A percentile compares a stretch with the other conserved stretches of the same genome.
These are phyloP conservation scores for Passer montanus DNA, from an alignment of 2,113 vertebrate species.

Conservation along the genomic window DNA sequence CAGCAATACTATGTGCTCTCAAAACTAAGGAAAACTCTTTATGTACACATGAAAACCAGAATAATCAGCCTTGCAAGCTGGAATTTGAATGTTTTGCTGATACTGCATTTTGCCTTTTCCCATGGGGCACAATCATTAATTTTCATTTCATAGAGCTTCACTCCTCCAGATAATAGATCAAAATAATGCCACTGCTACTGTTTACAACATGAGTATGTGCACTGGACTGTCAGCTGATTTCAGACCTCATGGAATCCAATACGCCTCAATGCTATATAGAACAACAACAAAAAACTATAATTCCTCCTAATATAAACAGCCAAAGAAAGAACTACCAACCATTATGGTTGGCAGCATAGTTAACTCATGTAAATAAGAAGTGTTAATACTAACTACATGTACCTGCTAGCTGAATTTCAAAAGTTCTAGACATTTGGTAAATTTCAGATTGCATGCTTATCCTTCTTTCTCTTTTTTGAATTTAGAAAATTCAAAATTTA, in stretches of 20 bases:
- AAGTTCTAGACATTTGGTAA: neutral
- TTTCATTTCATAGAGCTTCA: neutral
- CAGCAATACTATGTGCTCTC: neutral
- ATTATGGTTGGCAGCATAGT: neutral
- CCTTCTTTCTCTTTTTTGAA: neutral
- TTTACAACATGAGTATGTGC: neutral
- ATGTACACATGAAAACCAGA: neutral
- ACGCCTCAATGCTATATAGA: slow-evolving; percentile 26
- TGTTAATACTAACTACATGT: neutral
- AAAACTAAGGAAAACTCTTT: neutral
- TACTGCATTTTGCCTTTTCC: neutral
- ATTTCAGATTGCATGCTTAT: neutral
- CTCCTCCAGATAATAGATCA: neutral
- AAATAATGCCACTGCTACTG: neutral
- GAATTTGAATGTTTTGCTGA: neutral
- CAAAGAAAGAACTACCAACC: slow-evolving; percentile 51
- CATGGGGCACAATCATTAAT: neutral
- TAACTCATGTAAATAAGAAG: neutral
- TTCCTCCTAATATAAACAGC: slow-evolving; percentile 35
- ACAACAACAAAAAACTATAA: neutral
- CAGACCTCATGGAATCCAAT: slow-evolving; percentile 60
- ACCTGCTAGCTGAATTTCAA: neutral
- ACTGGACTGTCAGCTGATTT: slow-evolving; percentile 12
- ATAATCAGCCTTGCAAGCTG: neutral
- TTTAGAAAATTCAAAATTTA: too few species aligned